Evolutionary conservation across 2,797 vertebrate genomes (phyloP), one percentile per base, ranked within the genome.

Genomic region (Arrhamphus sclerolepis): DNA sequence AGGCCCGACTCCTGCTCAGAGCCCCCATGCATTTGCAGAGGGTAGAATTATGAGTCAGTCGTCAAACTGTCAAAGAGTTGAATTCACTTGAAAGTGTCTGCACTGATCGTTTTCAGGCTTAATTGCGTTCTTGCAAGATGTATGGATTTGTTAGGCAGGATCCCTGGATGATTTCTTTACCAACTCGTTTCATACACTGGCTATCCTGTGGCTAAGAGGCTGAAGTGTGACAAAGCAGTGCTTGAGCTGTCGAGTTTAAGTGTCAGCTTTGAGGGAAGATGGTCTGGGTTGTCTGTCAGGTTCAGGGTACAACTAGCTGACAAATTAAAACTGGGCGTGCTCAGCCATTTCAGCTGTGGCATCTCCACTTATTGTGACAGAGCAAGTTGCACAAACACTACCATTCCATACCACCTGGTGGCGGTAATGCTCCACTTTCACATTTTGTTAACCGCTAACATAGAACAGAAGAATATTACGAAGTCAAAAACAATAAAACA

Each of bases 81-180:
- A 51, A 47, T 67, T 75, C 69, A 56, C 57, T 41, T 55, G 6
- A 57, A 75, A 56, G 41, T 50, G 55, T 54, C 74, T 43, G 48
- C 61, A 64, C 46, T 72, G 72, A 78, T 83, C 50, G 64, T 46
- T 75, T 74, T 83, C 53, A 73, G 41, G 24, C 55, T 1, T 64
- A 62, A 65, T 69, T 72, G 69, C 34, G 65, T 74, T 75, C 57
- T 60, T 61, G 55, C 54, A 14, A 46, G 50, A 44, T 1, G 24
- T 43, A 26, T 10, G 51, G 3, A 67, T 70, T 60, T 49, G 46
- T 21, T 20, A 42, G 54, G 53, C 24, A 22, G 47, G 51, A 70
- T 75, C 77, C 75, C 65, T 76, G 55, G 78, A 73, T 78, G 71
- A 43, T 56, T 72, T 85, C 72, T 82, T 81, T 78, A 81, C 73